Conservation (phyloP, 1,140 invertebrate genomes). For the Contarinia nasturtii region DNA sequence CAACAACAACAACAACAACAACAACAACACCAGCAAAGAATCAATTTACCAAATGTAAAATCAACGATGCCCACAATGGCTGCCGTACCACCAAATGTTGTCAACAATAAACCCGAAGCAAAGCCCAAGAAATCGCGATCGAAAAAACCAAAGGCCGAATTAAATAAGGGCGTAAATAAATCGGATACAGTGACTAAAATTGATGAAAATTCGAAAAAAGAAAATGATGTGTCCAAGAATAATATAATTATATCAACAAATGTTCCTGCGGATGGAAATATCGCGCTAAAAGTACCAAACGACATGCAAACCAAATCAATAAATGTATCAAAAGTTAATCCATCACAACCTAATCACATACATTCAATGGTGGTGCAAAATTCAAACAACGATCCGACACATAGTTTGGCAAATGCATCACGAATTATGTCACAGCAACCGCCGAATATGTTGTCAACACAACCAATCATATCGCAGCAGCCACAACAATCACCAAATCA, state of each 20-base stretch:
- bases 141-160: not conserved
- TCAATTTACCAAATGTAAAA: slow-evolving; percentile 2
- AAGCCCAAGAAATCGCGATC: not conserved
- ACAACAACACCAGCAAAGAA: slow-evolving; percentile 8
- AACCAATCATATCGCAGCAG: no score
- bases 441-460: not conserved
- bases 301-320: not conserved
- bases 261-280: not conserved
- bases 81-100: slow-evolving; percentile 3
- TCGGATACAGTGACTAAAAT: not conserved
- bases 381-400: slow-evolving; percentile 8
- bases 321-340: not conserved
- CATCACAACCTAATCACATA: slow-evolving; percentile 3
- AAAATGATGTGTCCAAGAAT: not conserved
- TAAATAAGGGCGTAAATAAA: not conserved
- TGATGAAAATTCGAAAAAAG: not conserved
- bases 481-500: not conserved
- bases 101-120: not conserved
- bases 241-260: not conserved
- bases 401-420: slow-evolving; percentile 1
- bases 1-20: slow-evolving; percentile 3
- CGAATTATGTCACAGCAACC: not conserved
- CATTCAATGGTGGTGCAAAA: not conserved
- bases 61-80: not conserved
- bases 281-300: not conserved